These are phyloP conservation scores for Colistium nudipinnis DNA, from an alignment of 2,113 vertebrate genomes.

Conservation along the genomic window DNA sequence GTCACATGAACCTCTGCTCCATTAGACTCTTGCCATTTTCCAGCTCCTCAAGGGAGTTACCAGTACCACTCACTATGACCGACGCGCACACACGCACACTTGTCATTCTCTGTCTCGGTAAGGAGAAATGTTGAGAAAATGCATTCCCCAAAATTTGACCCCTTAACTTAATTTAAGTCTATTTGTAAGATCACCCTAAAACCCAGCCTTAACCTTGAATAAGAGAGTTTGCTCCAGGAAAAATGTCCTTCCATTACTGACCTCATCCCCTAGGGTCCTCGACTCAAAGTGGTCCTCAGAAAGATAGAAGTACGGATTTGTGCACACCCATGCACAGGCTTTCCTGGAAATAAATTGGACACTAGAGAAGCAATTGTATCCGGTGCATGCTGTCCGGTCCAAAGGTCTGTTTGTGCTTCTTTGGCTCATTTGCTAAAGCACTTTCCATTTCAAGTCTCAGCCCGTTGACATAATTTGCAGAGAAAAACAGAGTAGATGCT, in stretches of 20 bases:
- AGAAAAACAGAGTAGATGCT: slow-evolving; percentile 33
- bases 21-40: slow-evolving; percentile 69
- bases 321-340: slow-evolving; percentile 13
- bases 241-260: neutral
- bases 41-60: slow-evolving; percentile 54
- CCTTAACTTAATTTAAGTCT: too few species aligned
- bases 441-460: slow-evolving; percentile 48
- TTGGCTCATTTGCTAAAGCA: slow-evolving; percentile 70
- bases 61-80: slow-evolving; percentile 41
- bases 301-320: neutral
- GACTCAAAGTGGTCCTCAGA: neutral
- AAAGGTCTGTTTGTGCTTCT: slow-evolving; percentile 37
- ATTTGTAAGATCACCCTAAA: neutral
- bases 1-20: slow-evolving; percentile 72
- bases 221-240: neutral
- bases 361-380: slow-evolving; percentile 62
- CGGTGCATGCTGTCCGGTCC: slow-evolving; percentile 40
- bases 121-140: neutral
- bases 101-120: neutral
- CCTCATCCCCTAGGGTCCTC: neutral
- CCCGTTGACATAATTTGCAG: slow-evolving; percentile 13
- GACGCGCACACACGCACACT: neutral
- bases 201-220: neutral
- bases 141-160: too few species aligned
- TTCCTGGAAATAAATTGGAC: slow-evolving; percentile 49